A percentile compares a stretch with the other conserved stretches of the same genome.
phyloP scores from a whole-genome alignment of 2,797 vertebrate species.

The Margarornis squamiger region DNA sequence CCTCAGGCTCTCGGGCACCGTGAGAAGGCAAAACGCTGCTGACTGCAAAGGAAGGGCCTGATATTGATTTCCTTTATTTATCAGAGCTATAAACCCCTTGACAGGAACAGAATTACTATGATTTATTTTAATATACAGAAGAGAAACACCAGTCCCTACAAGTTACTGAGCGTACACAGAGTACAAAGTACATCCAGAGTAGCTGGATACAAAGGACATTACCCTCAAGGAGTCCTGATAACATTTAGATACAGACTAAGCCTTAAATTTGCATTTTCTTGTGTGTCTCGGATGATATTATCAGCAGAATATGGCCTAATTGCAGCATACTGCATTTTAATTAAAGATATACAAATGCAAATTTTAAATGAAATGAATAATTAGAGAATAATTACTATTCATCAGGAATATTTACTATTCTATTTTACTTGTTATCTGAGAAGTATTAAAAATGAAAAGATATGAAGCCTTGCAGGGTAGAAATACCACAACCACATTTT shows the following conservation, averaged over 20 bases:
- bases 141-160: not conserved
- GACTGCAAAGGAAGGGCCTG: not conserved
- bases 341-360: not conserved
- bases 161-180: not conserved
- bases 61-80: not conserved
- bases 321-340: not conserved
- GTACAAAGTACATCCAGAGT: not conserved
- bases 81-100: not conserved
- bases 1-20: not conserved
- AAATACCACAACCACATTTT: not conserved
- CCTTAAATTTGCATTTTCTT: not conserved
- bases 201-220: not conserved
- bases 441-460: conserved; percentile 15
- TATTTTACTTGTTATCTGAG: not conserved
- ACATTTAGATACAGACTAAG: not conserved
- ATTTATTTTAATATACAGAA: not conserved
- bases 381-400: not conserved
- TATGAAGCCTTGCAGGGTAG: not conserved
- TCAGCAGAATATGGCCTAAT: not conserved
- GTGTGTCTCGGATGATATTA: not conserved
- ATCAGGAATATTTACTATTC: not conserved
- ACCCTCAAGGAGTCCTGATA: not conserved
- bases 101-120: not conserved
- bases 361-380: not conserved
- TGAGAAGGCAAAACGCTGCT: not conserved